Conservation (phyloP, 2,888 invertebrate species). For the Lycophotia porphyrea region DNA sequence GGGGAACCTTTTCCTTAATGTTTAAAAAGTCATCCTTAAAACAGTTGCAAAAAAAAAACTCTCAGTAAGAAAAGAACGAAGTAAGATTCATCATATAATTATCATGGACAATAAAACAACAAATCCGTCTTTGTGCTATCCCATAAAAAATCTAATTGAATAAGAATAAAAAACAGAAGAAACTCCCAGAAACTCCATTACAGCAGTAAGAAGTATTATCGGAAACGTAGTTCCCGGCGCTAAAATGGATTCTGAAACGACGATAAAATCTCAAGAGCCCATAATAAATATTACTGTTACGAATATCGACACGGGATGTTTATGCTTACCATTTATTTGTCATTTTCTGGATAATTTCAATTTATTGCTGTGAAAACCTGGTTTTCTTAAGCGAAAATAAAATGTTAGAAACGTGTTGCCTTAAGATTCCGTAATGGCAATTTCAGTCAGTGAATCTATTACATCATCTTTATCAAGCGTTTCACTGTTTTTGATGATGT, state of each 20-base stretch:
- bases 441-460: not conserved
- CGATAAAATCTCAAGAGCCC: conserved; percentile 57
- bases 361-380: conserved; percentile 37
- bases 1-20: not conserved
- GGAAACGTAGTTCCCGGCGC: conserved; percentile 1
- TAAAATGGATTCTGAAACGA: conserved; percentile 37
- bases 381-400: conserved; percentile 25
- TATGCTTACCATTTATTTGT: conserved; percentile 30
- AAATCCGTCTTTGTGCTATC: not conserved
- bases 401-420: not conserved
- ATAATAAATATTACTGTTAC: conserved; percentile 48
- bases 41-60: not conserved
- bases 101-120: not conserved
- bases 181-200: conserved; percentile 1
- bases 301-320: conserved; percentile 43
- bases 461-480: not conserved
- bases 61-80: not conserved
- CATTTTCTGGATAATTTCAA: conserved; percentile 49
- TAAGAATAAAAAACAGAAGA: not conserved
- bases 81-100: not conserved
- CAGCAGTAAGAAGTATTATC: conserved; percentile 18
- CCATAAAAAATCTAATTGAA: not conserved
- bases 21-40: not conserved
- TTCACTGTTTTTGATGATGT: not conserved
- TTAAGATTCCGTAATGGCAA: not conserved